Base-by-base conservation (phyloP, 2,113 vertebrate species). In the Tetraodon nigroviridis region DNA sequence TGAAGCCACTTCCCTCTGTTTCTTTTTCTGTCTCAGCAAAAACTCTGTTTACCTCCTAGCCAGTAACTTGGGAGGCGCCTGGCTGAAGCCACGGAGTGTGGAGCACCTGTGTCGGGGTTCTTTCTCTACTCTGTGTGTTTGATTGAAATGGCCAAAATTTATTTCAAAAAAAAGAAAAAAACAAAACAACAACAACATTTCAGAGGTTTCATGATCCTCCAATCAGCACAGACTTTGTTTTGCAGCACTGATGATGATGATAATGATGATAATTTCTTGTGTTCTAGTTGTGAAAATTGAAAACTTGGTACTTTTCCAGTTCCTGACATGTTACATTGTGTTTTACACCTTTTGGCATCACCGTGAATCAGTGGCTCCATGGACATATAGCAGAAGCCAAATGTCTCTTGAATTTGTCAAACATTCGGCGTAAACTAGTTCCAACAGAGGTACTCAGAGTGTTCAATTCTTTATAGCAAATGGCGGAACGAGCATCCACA, bases 81-180 rank as follows among this genome's bases (percentile, higher is more conserved):
- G 66, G 75, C 71, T 63, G 49, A 73, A 66, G 50, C 51, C 49
- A 40, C 8, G 32, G 50, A 69, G 71, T 48, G 16, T 42, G 67
- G 78, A 64, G 58, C 8, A 17, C 64, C 69, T 68, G 63, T 68
- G 63, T 79, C 66, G 40, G 44, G 61, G 78, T 44, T 13, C 42
- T 81, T 69, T 68, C 71, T 67, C 79, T 81, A 84, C 75, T 80
- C 47, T 1, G 81, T 81, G 86, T 65, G 86, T 90, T 89, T 84
- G 88, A 90, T 69, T 73, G 84, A 89, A 88, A 88, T 83, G 82
- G 85, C 61, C 65, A 27, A 74, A 37, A 11, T 37, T 11, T 37
- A 37, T 32, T 4, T 8, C 1, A 32, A 32, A 32, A 32, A 32
- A 32, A 37, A 27, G 1, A 27, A 27, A 27, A 27, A 3, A 27